Evolutionary conservation across 2,797 vertebrate genomes (phyloP).

Genomic region (Natrix natrix): DNA sequence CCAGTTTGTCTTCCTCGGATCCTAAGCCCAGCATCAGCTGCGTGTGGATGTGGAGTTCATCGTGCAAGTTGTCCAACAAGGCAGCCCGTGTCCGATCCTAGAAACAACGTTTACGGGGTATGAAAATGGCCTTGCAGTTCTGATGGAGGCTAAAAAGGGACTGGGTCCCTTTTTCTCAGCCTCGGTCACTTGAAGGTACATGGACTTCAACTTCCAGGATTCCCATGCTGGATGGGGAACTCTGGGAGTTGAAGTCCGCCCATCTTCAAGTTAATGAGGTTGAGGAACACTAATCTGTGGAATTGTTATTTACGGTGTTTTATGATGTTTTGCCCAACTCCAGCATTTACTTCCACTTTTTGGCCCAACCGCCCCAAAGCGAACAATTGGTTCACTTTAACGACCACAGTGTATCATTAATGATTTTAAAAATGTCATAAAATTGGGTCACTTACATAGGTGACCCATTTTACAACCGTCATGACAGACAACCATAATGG

Average conservation of each 20-base stretch:
- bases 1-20: constrained; percentile 92
- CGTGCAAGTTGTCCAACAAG: constrained; percentile 91
- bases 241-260: neutral
- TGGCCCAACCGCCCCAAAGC: neutral
- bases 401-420: neutral
- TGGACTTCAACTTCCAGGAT: neutral
- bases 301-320: neutral
- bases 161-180: neutral
- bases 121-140: neutral
- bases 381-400: neutral
- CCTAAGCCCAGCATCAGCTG: constrained; percentile 89
- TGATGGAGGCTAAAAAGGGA: neutral
- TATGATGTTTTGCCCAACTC: neutral
- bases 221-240: neutral
- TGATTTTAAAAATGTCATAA: neutral
- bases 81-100: constrained; percentile 92
- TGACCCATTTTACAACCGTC: neutral
- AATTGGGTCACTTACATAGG: neutral
- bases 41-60: constrained; percentile 91
- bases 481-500: neutral
- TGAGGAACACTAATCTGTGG: too few species aligned
- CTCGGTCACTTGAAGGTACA: neutral
- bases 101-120: neutral
- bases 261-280: neutral
- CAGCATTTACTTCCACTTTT: neutral